Conservation (phyloP, 2,888 invertebrate species). For the Pachymerium ferrugineum region DNA sequence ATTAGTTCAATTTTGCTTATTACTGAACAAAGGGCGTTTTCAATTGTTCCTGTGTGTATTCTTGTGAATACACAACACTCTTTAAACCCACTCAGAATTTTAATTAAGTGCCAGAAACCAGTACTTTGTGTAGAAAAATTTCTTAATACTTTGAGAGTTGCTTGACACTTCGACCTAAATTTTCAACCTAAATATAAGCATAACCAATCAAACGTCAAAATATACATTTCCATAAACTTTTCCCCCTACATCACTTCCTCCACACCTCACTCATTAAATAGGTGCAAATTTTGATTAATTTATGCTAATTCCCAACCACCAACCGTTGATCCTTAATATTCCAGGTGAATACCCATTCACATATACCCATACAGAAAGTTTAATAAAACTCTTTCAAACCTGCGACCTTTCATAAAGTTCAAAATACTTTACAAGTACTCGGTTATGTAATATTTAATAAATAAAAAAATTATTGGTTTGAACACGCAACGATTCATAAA, state of each 20-base stretch:
- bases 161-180: constrained; percentile 9
- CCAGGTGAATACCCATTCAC: constrained; percentile 10
- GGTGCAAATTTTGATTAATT: constrained; percentile 15
- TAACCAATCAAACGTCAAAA: not conserved
- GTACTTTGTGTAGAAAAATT: not conserved
- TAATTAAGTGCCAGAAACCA: not conserved
- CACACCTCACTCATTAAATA: not conserved
- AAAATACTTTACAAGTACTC: not conserved
- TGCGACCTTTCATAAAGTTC: not conserved
- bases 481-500: too few species aligned
- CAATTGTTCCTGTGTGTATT: too few species aligned
- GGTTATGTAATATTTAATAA: too few species aligned
- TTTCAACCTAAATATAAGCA: not conserved
- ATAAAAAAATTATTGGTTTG: too few species aligned
- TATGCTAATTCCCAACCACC: constrained; percentile 6
- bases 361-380: constrained; percentile 6
- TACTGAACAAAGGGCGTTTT: too few species aligned
- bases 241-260: not conserved
- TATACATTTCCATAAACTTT: not conserved
- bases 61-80: too few species aligned
- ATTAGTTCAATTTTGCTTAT: too few species aligned
- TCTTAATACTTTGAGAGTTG: not conserved
- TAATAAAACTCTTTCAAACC: constrained; percentile 8
- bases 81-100: not conserved
- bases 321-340: constrained; percentile 11